Evolutionary conservation across 2,797 vertebrate genomes (phyloP).

Genomic region (Neoniphon sammara): DNA sequence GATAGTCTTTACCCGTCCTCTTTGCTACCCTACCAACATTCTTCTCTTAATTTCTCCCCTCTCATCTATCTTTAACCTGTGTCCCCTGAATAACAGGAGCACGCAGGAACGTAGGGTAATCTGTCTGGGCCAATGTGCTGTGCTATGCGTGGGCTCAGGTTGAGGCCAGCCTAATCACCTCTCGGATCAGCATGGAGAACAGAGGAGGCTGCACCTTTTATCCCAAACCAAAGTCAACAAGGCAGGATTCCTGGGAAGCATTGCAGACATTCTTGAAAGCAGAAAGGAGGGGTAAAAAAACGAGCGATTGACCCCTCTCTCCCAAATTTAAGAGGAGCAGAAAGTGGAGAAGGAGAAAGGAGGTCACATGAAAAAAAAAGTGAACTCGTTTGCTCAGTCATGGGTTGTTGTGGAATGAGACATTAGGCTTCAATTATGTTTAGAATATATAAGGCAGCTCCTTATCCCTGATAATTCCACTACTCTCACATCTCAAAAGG

Average conservation of each 20-base stretch:
- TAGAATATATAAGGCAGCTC: not conserved
- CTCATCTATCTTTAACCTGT: constrained; percentile 59
- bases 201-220: constrained; percentile 82
- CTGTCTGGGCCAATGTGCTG: constrained; percentile 69
- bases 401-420: constrained; percentile 15
- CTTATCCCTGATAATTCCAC: not conserved
- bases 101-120: constrained; percentile 72
- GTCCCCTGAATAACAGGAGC: constrained; percentile 69
- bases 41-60: constrained; percentile 55
- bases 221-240: constrained; percentile 87
- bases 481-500: too few relatives aligned
- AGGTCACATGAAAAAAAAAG: not conserved
- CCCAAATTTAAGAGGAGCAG: constrained; percentile 63
- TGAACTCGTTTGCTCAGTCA: constrained; percentile 6
- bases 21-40: constrained; percentile 34
- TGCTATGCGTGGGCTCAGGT: constrained; percentile 75
- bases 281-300: constrained; percentile 66
- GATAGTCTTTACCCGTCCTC: constrained; percentile 25
- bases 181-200: constrained; percentile 81
- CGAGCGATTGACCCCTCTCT: constrained; percentile 63
- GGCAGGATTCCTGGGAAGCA: constrained; percentile 81
- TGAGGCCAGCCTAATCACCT: constrained; percentile 82
- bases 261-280: constrained; percentile 86
- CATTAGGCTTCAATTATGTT: not conserved
- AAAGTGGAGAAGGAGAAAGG: constrained; percentile 44